Base-by-base conservation (phyloP, 2,797 vertebrate species). In the Leuciscus waleckii region DNA sequence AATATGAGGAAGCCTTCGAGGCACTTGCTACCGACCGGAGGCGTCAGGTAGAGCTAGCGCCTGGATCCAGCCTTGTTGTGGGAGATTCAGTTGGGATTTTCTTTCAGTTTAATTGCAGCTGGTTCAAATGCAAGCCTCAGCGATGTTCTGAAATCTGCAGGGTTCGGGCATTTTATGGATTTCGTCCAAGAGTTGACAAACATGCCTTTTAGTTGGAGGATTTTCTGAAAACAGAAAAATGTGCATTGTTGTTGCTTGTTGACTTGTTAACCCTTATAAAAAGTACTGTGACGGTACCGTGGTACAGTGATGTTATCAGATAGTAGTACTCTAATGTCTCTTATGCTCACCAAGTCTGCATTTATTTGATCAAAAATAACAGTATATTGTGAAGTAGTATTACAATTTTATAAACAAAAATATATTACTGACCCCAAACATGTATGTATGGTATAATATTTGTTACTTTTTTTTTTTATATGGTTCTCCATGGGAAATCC, bases 31-130 rank as follows among this genome's bases (percentile, higher is more conserved):
- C 46, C 21, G 75, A 69, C 84, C 71, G 69, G 81, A 79, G 87
- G 83, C 75, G 67, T 58, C 67, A 68, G 80, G 78, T 86, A 85
- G 68, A 77, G 85, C 68, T 81, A 49, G 65, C 23, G 58, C 63
- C 67, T 49, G 35, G 35, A 83, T 85, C 63, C 83, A 79, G 85
- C 17, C 77, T 10, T 37, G 37, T 56, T 78, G 79, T 63, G 70
- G 29, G 77, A 68, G 71, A 75, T 71, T 80, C 32, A 46, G 49
- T 58, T 82, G 81, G 76, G 77, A 65, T 68, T 68, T 82, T 77
- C 65, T 84, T 84, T 73, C 75, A 37, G 39, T 71, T 21, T 61
- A 46, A 79, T 85, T 79, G 67, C 75, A 85, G 23, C 76, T 49
- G 70, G 69, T 73, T 74, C 19, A 37, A 35, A 65, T 49, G 41